phyloP scores from a whole-genome alignment of 2,113 vertebrate species.

The Seriola dumerili region DNA sequence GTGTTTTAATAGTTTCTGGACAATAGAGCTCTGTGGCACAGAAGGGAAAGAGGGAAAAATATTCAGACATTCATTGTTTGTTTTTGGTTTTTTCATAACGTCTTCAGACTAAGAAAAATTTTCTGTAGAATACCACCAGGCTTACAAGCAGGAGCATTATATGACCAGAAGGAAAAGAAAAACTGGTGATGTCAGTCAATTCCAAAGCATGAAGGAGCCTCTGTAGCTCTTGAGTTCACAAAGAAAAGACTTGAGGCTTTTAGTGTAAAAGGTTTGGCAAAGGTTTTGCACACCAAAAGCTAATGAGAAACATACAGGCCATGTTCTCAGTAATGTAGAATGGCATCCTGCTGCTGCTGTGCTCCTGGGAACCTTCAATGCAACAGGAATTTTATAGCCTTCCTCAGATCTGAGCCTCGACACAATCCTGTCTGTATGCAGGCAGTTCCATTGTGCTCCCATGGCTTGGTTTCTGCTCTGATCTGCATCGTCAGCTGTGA shows the following conservation, averaged over 20 bases:
- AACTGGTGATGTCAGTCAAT: neutral
- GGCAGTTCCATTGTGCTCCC: too few species aligned
- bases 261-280: neutral
- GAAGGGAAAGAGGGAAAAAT: neutral
- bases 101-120: too few species aligned
- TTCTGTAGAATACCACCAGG: too few species aligned
- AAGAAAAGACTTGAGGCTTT: neutral
- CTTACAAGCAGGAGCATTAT: neutral
- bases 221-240: neutral
- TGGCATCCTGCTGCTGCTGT: too few species aligned
- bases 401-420: too few species aligned
- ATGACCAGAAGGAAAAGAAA: neutral
- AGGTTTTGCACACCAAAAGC: neutral
- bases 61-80: neutral
- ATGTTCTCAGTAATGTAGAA: neutral
- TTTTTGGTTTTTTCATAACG: too few species aligned
- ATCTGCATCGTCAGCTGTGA: too few species aligned
- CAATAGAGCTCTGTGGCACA: neutral
- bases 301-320: neutral
- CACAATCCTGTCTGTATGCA: too few species aligned
- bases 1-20: too few species aligned
- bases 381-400: too few species aligned
- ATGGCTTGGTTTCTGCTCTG: too few species aligned
- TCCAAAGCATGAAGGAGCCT: neutral
- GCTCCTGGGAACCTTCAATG: too few species aligned